These are phyloP conservation scores for Acanthosepion esculentum DNA, from an alignment of 2,888 invertebrate genomes.

Conservation along the genomic window DNA sequence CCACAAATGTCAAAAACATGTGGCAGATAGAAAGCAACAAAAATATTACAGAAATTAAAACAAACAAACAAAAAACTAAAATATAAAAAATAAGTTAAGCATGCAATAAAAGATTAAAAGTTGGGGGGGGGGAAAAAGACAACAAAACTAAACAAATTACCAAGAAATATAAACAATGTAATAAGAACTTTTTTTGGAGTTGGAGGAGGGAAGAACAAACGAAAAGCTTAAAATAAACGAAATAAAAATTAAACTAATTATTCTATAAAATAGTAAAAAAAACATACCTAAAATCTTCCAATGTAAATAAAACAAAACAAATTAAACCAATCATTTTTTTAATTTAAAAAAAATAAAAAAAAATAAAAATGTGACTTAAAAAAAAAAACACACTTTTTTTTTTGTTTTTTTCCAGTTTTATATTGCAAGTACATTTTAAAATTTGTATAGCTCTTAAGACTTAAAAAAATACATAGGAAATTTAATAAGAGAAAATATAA, in stretches of 20 bases:
- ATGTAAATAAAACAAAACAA: background rate
- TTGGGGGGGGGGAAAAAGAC: background rate
- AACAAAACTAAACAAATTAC: background rate
- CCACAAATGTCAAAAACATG: background rate
- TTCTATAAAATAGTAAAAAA: no score
- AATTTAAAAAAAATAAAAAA: no score
- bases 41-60: background rate
- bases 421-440: background rate
- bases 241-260: no score
- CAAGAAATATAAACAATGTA: background rate
- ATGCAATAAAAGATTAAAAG: background rate
- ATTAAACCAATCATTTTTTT: no score
- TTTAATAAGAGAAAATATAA: conserved; percentile 22
- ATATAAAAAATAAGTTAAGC: background rate
- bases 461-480: conserved; percentile 23
- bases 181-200: no score
- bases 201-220: no score
- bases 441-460: background rate
- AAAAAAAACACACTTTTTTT: background rate
- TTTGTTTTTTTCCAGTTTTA: background rate
- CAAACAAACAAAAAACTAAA: background rate
- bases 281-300: background rate
- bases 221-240: no score
- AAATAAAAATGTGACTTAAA: no score
- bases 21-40: no score